Evolutionary conservation across 2,888 invertebrate species (phyloP).

Genomic region (Teleogryllus oceanicus): DNA sequence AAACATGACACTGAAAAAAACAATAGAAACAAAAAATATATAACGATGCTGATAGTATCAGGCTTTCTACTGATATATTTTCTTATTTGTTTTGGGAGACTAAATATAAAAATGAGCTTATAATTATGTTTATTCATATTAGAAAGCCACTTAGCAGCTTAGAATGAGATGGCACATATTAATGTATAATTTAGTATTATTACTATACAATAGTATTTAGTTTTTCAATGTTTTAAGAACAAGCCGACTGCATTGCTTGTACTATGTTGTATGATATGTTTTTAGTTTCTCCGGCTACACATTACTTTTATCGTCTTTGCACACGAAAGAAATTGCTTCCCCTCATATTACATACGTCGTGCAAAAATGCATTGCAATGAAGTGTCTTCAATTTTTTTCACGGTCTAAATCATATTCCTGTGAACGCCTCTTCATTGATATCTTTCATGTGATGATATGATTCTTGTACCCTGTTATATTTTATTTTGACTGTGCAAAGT

Average conservation of each 20-base stretch:
- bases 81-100: slow-evolving; percentile 27
- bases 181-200: slow-evolving; percentile 24
- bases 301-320: not conserved
- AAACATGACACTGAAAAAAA: slow-evolving; percentile 37
- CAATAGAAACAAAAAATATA: slow-evolving; percentile 29
- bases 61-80: slow-evolving; percentile 30
- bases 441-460: slow-evolving; percentile 25
- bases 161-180: slow-evolving; percentile 26
- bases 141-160: slow-evolving; percentile 27
- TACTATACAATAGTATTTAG: slow-evolving; percentile 21
- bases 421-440: not conserved
- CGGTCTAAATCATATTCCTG: not conserved
- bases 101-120: slow-evolving; percentile 36
- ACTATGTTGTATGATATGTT: slow-evolving; percentile 32
- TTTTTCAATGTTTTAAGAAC: slow-evolving; percentile 21
- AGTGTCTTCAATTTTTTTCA: not conserved
- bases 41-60: slow-evolving; percentile 18
- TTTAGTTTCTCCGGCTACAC: slow-evolving; percentile 24
- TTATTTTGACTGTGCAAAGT: slow-evolving; percentile 11
- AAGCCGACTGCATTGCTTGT: slow-evolving; percentile 27
- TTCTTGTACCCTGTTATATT: slow-evolving; percentile 27
- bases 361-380: slow-evolving; percentile 2
- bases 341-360: not conserved
- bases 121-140: slow-evolving; percentile 11
- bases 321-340: slow-evolving; percentile 3